phyloP scores from a whole-genome alignment of 2,113 vertebrate species.

The Phainopepla nitens region DNA sequence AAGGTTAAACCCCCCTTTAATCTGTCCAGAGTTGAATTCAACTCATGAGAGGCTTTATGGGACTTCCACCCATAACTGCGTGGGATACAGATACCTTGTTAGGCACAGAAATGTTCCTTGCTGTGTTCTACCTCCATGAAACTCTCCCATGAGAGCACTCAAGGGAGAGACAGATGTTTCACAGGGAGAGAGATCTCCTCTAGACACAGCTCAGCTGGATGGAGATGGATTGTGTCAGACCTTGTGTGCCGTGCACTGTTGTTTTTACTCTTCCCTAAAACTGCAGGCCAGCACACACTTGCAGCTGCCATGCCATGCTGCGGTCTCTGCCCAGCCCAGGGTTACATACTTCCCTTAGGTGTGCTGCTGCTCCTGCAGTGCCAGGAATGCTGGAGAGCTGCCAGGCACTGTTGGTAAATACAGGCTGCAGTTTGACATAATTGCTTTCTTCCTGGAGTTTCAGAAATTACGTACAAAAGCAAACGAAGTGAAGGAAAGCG shows the following conservation, averaged over 20 bases:
- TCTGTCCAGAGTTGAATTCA: neutral
- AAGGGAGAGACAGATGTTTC: neutral
- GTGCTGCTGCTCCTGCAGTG: constrained; percentile 71
- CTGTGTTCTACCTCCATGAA: neutral
- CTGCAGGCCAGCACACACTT: neutral
- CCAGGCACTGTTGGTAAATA: constrained; percentile 64
- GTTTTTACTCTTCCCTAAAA: constrained; percentile 16
- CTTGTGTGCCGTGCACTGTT: neutral
- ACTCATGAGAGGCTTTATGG: neutral
- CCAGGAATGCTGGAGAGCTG: constrained; percentile 62
- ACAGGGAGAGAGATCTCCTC: neutral
- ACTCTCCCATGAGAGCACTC: neutral
- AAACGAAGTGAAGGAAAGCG: neutral
- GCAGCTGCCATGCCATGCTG: constrained; percentile 1
- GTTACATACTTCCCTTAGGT: constrained; percentile 80
- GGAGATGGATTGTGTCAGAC: neutral
- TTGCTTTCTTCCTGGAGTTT: constrained; percentile 30
- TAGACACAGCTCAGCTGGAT: neutral
- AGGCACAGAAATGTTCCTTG: neutral
- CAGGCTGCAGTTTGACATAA: constrained; percentile 6
- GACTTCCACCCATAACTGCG: neutral
- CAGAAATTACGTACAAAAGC: neutral
- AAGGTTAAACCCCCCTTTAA: neutral
- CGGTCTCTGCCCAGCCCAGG: constrained; percentile 56
- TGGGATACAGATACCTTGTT: neutral